Evolutionary conservation across 2,888 invertebrate species (phyloP).

Genomic region (Meteorus colon): DNA sequence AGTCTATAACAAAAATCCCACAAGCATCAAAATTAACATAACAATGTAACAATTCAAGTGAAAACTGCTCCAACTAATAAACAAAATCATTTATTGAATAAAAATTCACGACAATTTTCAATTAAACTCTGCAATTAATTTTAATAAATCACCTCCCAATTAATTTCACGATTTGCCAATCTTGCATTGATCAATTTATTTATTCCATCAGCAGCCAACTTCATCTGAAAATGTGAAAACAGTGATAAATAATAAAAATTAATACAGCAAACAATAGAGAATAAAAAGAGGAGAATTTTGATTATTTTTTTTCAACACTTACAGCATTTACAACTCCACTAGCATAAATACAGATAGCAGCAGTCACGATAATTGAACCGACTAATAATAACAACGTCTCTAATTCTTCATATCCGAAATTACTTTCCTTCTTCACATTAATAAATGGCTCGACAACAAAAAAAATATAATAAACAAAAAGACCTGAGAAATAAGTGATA

Average conservation of each 20-base stretch:
- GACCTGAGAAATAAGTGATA: not conserved
- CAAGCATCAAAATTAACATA: not conserved
- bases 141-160: not conserved
- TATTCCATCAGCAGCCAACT: not conserved
- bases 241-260: not conserved
- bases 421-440: not conserved
- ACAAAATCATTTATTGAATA: not conserved
- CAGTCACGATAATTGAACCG: not conserved
- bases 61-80: not conserved
- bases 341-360: not conserved
- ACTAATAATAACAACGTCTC: not conserved
- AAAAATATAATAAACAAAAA: not conserved
- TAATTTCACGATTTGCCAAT: not conserved
- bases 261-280: too few species aligned
- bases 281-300: too few species aligned
- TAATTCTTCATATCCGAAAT: not conserved
- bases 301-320: not conserved
- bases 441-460: not conserved
- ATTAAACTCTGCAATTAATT: not conserved
- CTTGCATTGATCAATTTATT: not conserved
- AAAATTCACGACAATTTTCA: not conserved
- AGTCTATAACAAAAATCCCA: not conserved
- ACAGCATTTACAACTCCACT: not conserved
- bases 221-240: not conserved
- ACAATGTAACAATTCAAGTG: not conserved